Percentiles rank a stretch among this genome's conserved stretches.
Evolutionary conservation across 2,888 invertebrate species (phyloP).

Genomic region (Tipula helvola): DNA sequence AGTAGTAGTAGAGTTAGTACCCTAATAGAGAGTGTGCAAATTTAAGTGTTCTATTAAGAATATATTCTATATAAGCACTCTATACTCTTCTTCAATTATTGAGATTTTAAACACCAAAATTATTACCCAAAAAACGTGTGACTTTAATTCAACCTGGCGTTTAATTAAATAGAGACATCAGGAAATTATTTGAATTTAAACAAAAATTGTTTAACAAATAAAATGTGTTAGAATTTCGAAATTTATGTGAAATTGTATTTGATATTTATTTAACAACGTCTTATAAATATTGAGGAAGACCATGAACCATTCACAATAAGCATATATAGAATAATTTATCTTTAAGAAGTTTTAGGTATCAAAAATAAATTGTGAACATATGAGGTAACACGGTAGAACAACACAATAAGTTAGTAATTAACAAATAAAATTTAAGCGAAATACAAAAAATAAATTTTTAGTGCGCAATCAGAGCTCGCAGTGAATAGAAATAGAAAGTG

Average conservation of each 20-base stretch:
- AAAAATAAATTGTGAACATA: neutral
- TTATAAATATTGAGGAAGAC: neutral
- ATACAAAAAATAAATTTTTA: neutral
- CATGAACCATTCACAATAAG: neutral
- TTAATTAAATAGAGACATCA: neutral
- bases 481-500: neutral
- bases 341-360: neutral
- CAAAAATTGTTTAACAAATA: neutral
- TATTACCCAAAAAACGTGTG: neutral
- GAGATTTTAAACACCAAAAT: neutral
- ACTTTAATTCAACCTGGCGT: neutral
- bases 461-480: neutral
- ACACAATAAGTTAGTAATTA: no score
- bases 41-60: no score
- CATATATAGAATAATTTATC: neutral
- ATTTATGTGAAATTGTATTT: neutral
- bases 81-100: neutral
- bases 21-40: no score
- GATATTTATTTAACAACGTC: neutral
- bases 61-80: no score
- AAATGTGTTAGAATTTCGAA: neutral
- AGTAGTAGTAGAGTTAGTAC: no score
- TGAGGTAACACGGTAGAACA: no score
- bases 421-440: neutral
- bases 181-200: neutral